Base-by-base conservation (phyloP, 2,888 invertebrate species). In the Cantharis rustica region DNA sequence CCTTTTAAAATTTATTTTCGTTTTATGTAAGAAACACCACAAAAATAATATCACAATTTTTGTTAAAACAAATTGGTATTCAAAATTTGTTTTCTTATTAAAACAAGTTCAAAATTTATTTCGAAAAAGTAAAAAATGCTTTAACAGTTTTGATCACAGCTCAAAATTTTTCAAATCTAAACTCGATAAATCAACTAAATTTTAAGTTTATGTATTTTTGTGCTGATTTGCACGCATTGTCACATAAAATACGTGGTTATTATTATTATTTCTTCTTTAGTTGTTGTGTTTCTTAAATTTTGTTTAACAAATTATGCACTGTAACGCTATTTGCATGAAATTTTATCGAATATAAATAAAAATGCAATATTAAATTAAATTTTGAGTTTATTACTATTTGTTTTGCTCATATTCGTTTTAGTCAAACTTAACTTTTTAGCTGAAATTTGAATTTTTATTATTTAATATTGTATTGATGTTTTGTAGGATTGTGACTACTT, bases 121-220 rank as follows among this genome's bases (percentile, higher is more conserved):
- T 10, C 5, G 20, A 20, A 20, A 64, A 20, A 20, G 10, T 26
- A 11, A 11, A 16, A 66, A 66, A 23, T 68, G 63, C 31, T 71
- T 63, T 72, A 76, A 80, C 83, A 83, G 84, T 84, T 84, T 77
- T 76, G 84, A 84, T 73, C 84, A 84, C 84, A 84, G 85, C 83
- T 81, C 72, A 31, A 73, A 77, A 80, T 77, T 75, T 66, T 75
- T 20, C 4, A 31, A 69, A 73, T 61, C 71, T 71, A 74, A 47
- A 20, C 63, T 78, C 75, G 72, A 9, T 69, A 17, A 79, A 79
- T 73, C 68, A 75, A 76, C 72, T 78, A 76, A 71, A 75, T 81
- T 83, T 82, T 82, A 82, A 79, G 82, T 83, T 83, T 78, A 80
- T 82, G 81, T 82, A 80, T 80, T 80, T 80, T 82, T 81, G 82